These are phyloP conservation scores for Cyphomyrus plagiostoma DNA, from an alignment of 2,113 vertebrate genomes.

Conservation along the genomic window DNA sequence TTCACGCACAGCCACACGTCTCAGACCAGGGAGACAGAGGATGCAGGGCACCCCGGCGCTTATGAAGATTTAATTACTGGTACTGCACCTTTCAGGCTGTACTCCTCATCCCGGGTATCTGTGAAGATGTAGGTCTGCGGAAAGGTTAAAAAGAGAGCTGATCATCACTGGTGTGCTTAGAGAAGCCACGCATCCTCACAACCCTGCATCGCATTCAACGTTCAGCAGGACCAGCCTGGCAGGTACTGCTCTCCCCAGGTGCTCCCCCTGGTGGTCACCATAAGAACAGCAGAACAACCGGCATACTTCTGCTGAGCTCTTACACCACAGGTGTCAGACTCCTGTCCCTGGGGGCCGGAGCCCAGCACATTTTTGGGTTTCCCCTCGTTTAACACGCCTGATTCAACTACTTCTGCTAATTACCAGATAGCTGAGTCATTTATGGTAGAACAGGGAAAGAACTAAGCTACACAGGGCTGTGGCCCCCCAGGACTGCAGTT, in stretches of 20 bases:
- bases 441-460: too few species aligned
- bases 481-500: too few species aligned
- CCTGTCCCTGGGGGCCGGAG: too few species aligned
- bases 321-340: too few species aligned
- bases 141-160: conserved; percentile 10
- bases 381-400: too few species aligned
- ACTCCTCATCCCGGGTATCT: conserved; percentile 47
- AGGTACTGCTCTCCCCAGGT: neutral
- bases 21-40: neutral
- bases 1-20: neutral
- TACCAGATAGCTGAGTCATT: too few species aligned
- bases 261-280: neutral
- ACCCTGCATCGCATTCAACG: neutral
- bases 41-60: neutral
- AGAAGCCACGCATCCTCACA: neutral
- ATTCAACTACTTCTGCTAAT: too few species aligned
- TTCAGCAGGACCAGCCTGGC: neutral
- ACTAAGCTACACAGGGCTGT: too few species aligned
- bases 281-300: neutral
- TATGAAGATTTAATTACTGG: neutral
- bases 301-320: neutral
- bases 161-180: neutral
- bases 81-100: conserved; percentile 45
- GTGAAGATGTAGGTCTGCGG: conserved; percentile 64
- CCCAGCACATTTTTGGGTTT: too few species aligned